Evolutionary conservation across 35 echinoderm and acorn worm species (phyloP), one percentile per base, ranked within the genome.

Genomic region (Apostichopus californicus): DNA sequence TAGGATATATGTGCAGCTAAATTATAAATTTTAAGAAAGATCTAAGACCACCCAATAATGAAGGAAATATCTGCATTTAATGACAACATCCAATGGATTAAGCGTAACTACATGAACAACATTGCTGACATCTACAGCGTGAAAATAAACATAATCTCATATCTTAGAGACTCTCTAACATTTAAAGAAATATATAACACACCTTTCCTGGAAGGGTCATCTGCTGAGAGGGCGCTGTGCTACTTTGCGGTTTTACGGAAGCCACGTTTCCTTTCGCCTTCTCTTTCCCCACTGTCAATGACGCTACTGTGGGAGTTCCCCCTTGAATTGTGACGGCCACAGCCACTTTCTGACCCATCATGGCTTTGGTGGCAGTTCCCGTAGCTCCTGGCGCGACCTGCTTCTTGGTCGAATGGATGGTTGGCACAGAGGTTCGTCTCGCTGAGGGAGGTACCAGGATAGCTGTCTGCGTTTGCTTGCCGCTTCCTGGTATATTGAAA

Each of bases 381-480:
- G 79, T 14, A 14, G 52, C 14, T 81, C 25, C 25, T 81, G 79
- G 79, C 34, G 20, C 15, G 28, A 54, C 12, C 6, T 81, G 79
- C 25, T 81, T 81, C 15, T 87, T 87, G 55, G 56, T 87, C 21
- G 84, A 56, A 7, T 87, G 84, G 6, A 87, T 87, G 17, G 84
- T 6, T 87, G 46, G 56, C 54, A 68, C 64, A 68, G 64, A 68
- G 64, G 46, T 59, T 3, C 23, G 15, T 20, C 60, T 57, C 7
- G 34, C 84, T 58, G 57, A 22, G 21, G 78, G 91, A 10, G 78
- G 78, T 6, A 92, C 54, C 2, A 83, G 91, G 15, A 83, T 70
- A 9, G 91, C 59, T 12, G 87, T 90, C 87, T 90, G 87, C 13
- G 78, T 12, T 18, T 87, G 84, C 26, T 90, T 90, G 15, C 87